These are phyloP conservation scores for Mesodorylaimus sp. DNA, from an alignment of 2,888 invertebrate species.

Conservation along the genomic window DNA sequence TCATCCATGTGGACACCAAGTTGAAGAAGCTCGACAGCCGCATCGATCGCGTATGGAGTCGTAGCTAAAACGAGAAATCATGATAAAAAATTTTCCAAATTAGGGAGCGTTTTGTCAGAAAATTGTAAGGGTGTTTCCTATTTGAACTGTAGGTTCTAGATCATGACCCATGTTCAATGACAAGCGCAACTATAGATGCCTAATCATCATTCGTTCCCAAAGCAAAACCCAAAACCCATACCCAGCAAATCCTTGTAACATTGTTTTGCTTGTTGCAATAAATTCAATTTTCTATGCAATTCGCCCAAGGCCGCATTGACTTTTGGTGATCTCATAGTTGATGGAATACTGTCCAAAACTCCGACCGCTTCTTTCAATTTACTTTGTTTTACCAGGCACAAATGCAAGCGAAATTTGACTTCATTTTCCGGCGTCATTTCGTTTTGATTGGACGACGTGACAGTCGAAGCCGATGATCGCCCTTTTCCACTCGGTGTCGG, in stretches of 20 bases:
- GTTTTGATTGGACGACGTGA: background rate
- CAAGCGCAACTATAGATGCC: too few species aligned
- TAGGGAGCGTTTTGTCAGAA: too few species aligned
- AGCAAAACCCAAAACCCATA: background rate
- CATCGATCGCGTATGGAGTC: slow-evolving; percentile 2
- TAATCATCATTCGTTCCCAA: too few species aligned
- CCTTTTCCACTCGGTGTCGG: background rate
- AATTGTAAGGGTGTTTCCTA: too few species aligned
- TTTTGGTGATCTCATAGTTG: slow-evolving; percentile 4
- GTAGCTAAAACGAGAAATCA: background rate
- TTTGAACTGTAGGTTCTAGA: too few species aligned
- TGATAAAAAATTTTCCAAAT: background rate
- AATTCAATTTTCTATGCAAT: slow-evolving; percentile 3
- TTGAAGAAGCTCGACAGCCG: background rate
- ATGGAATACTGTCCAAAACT: slow-evolving; percentile 5
- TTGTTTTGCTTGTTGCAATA: background rate
- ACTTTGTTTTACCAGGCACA: slow-evolving; percentile 3
- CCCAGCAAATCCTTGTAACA: background rate
- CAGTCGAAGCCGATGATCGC: background rate
- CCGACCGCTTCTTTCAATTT: slow-evolving; percentile 10
- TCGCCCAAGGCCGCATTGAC: slow-evolving; percentile 8
- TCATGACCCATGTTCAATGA: too few species aligned
- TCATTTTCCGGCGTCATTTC: slow-evolving; percentile 7
- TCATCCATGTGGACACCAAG: background rate
- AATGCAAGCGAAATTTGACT: slow-evolving; percentile 3